Percentiles rank a stretch among this genome's conserved stretches.
Conservation (phyloP, 2,888 invertebrate genomes). For the Coelogynopora nodosa region DNA sequence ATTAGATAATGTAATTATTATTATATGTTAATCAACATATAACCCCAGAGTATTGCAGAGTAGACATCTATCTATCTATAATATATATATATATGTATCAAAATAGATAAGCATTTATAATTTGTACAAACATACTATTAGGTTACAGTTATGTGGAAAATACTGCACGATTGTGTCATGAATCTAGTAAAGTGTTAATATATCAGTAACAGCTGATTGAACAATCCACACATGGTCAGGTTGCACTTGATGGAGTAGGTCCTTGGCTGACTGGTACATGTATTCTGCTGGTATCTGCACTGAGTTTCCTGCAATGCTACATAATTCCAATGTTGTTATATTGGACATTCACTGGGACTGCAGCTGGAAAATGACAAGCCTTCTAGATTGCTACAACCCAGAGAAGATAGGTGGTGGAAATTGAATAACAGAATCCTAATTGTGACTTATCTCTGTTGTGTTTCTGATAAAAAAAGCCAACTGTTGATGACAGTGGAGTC, state of each 20-base stretch:
- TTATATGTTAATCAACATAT: slow-evolving; percentile 10
- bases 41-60: not conserved
- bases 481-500: slow-evolving; percentile 17
- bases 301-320: too few species aligned
- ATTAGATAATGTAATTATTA: too few species aligned
- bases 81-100: not conserved
- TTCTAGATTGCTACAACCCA: not conserved
- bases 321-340: not conserved
- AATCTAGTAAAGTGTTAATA: not conserved
- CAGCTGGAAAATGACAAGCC: too few species aligned
- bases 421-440: not conserved
- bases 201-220: not conserved
- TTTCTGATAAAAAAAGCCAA: too few species aligned
- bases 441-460: too few species aligned
- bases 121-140: not conserved
- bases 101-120: not conserved
- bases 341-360: not conserved
- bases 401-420: not conserved
- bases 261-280: not conserved
- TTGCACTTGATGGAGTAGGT: not conserved
- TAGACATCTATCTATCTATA: not conserved
- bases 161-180: not conserved
- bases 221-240: not conserved
- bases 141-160: not conserved
- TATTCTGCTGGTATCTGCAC: not conserved